Evolutionary conservation across 1,140 invertebrate genomes (phyloP), one percentile per base, ranked within the genome.

Genomic region (Nylanderia fulva): DNA sequence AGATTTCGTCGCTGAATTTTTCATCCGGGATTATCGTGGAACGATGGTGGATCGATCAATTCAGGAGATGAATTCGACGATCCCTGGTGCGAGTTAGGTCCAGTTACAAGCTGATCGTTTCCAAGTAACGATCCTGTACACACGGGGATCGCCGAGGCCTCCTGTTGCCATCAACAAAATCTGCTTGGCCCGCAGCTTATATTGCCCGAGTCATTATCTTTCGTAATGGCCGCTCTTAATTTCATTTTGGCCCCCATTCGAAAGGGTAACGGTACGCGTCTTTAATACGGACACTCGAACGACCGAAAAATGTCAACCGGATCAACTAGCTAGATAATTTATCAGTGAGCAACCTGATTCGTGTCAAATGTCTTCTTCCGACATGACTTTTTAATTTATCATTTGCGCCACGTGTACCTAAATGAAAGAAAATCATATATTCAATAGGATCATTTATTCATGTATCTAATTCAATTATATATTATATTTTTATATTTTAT

Each of bases 201-300:
- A 42, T 52, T 66, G 52, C 24, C 76, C 61, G 77, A 45, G 36
- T 82, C 77, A 82, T 82, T 82, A 82, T 82, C 66, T 82, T 66
- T 36, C 77, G 66, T 82, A 82, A 82, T 82, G 24, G 66, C 39
- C 52, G 77, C 66, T 82, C 66, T 82, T 82, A 82, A 82, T 82
- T 82, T 82, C 77, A 82, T 82, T 82, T 71, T 52, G 77, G 66
- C 24, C 77, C 52, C 66, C 52, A 42, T 72, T 0, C 24, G 52
- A 21, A 29, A 18, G 45, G 60, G 15, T 68, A 80, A 80, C 77
- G 77, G 77, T 80, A 80, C 66, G 36, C 39, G n/a, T 18, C 36
- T 58, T 42, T 18, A 18, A 45, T 3, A 0, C 21, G n/a, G 61
- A 39, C 29, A 39, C 75, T 33, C 15, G 77, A 82, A 39, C 24